Percentiles rank a stretch among this genome's conserved stretches.
Evolutionary conservation across 2,113 vertebrate species (phyloP).

Genomic region (Calonectris borealis): DNA sequence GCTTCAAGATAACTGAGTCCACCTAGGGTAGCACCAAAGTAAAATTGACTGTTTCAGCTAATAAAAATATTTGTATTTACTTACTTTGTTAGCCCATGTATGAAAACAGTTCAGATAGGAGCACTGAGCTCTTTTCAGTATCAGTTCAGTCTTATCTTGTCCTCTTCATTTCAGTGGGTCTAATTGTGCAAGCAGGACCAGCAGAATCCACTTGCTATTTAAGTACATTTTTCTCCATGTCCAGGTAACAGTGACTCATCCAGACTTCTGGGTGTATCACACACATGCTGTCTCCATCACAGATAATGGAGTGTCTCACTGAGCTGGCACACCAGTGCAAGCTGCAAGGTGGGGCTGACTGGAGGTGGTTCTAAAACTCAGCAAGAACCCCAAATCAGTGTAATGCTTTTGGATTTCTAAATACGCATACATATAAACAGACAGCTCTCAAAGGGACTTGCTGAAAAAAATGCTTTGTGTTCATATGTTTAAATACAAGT

Average conservation of each 20-base stretch:
- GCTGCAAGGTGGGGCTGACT: conserved; percentile 15
- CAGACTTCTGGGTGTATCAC: conserved; percentile 10
- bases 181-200: not conserved
- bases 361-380: conserved; percentile 4
- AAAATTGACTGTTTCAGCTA: not conserved
- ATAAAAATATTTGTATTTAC: not conserved
- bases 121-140: not conserved
- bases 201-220: not conserved
- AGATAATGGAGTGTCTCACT: conserved; percentile 24
- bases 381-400: not conserved
- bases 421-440: not conserved
- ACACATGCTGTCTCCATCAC: not conserved
- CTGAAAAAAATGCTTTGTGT: not conserved
- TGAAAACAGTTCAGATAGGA: not conserved
- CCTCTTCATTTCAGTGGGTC: not conserved
- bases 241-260: conserved; percentile 38
- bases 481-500: not conserved
- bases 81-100: not conserved
- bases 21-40: not conserved
- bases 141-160: not conserved
- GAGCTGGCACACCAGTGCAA: conserved; percentile 3
- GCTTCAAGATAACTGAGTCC: not conserved
- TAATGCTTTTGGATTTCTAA: not conserved
- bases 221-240: not conserved
- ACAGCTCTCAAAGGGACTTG: not conserved